Evolutionary conservation across 2,797 vertebrate species (phyloP), one percentile per base, ranked within the genome.

Genomic region (Mallotus villosus): DNA sequence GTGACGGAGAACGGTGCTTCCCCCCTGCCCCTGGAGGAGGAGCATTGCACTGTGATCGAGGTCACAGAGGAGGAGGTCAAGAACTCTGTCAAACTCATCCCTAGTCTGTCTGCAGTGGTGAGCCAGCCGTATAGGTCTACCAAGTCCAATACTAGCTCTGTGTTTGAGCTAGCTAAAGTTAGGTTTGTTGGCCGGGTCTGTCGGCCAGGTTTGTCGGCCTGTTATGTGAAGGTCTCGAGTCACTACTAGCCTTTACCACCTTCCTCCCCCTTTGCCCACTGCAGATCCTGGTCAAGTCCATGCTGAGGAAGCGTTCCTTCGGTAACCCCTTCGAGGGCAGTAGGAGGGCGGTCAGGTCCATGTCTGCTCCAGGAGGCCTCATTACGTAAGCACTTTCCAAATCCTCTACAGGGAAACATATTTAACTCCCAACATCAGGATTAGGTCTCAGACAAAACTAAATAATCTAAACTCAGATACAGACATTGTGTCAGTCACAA

Each of bases 221-320:
- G 41, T 14, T 37, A 11, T 37, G 14, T 46, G 41, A 46, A 46
- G 2, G 41, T 46, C 9, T 46, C 12, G 9, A 14, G 41, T 46
- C 41, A 46, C 32, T 34, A 34, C 7, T 8, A 34, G 32, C 41
- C 41, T 46, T 46, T 46, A 12, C 12, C 41, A 46, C 9, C 12
- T 14, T 46, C 12, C 41, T n/a, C 41, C 2, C 32, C 51, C 51
- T 55, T 60, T 80, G 29, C 71, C 53, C 37, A 0, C 77, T 79
- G 24, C 86, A 99, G 97, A 99, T 99, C 85, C 88, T 98, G 29
- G 96, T 99, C 71, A 99, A 99, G 89, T 93, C 96, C 76, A 99
- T 99, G 97, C 89, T 99, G 58, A 93, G 97, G 74, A 99, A 99
- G 79, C 95, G 96, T 1, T 99, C 97, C 70, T 99, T 99, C 83